Evolutionary conservation across 2,797 vertebrate genomes (phyloP).

Genomic region (Acrossocheilus wenchowensis): DNA sequence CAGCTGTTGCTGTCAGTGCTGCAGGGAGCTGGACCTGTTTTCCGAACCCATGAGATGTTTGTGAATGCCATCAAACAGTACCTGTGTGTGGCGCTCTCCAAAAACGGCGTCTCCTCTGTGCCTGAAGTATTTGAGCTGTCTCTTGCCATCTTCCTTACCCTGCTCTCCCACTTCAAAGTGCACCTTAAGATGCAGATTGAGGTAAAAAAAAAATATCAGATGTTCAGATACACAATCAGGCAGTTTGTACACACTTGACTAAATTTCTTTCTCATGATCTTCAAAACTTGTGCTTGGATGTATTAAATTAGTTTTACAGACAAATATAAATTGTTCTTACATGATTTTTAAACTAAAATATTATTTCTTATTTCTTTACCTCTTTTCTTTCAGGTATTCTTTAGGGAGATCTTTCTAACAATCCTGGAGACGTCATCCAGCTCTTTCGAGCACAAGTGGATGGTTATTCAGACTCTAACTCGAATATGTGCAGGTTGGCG

Average conservation of each 20-base stretch:
- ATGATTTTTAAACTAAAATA: neutral
- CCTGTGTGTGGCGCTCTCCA: constrained; percentile 94
- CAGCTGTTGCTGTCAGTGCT: constrained; percentile 94
- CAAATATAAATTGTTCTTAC: neutral
- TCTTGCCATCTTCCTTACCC: constrained; percentile 94
- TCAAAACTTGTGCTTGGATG: neutral
- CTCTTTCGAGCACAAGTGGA: constrained; percentile 99
- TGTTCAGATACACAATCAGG: neutral
- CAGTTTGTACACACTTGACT: neutral
- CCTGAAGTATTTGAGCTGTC: constrained; percentile 97
- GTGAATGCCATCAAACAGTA: constrained; percentile 98
- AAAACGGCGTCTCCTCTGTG: constrained; percentile 96
- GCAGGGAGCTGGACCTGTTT: constrained; percentile 92
- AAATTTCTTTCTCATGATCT: neutral
- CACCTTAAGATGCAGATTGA: constrained; percentile 99
- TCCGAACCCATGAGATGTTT: constrained; percentile 97
- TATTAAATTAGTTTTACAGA: neutral
- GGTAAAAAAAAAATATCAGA: constrained; percentile 72
- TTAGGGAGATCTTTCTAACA: constrained; percentile 97
- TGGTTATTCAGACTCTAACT: constrained; percentile 98
- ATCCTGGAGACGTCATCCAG: constrained; percentile 96
- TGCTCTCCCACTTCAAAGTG: constrained; percentile 96
- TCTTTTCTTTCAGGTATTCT: constrained; percentile 86
- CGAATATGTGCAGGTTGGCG: constrained; percentile 94
- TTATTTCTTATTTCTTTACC: neutral